Evolutionary conservation across 2,113 vertebrate species (phyloP).

Genomic region (Lampris megalopsis): DNA sequence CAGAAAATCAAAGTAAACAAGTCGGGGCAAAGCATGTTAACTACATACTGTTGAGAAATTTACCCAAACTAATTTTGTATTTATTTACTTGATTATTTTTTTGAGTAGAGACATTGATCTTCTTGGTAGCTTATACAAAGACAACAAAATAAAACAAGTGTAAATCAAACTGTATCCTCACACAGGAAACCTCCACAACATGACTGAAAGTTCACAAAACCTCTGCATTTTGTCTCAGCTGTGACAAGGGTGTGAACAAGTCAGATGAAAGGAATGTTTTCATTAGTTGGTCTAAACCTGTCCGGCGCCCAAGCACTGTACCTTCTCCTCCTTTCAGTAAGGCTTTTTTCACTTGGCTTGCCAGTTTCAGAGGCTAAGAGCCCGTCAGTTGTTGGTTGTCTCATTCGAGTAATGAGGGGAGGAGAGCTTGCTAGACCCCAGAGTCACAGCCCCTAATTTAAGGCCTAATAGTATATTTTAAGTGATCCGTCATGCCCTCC

Average conservation of each 20-base stretch:
- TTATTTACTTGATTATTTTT: background rate
- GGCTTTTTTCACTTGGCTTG: constrained; percentile 30
- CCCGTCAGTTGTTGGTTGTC: constrained; percentile 45
- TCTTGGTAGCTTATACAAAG: too few relatives aligned
- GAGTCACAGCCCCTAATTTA: constrained; percentile 38
- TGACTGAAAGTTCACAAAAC: background rate
- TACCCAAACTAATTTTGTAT: too few relatives aligned
- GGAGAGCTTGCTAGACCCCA: constrained; percentile 24
- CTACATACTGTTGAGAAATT: too few relatives aligned
- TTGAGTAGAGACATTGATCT: background rate
- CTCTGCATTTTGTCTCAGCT: background rate
- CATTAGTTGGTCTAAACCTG: background rate
- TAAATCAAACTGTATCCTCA: too few relatives aligned
- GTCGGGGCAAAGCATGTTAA: background rate
- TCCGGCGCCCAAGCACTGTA: constrained; percentile 37
- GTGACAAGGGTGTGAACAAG: constrained; percentile 24
- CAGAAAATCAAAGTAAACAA: background rate
- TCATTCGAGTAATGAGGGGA: constrained; percentile 45
- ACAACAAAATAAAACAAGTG: background rate
- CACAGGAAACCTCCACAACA: too few relatives aligned
- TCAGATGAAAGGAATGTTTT: constrained; percentile 39
- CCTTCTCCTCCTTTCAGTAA: constrained; percentile 28
- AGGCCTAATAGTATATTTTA: constrained; percentile 28
- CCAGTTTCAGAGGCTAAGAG: constrained; percentile 42
- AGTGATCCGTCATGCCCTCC: constrained; percentile 37